These are phyloP conservation scores for Bombyx huttoni DNA, from an alignment of 2,888 invertebrate species.

Conservation along the genomic window DNA sequence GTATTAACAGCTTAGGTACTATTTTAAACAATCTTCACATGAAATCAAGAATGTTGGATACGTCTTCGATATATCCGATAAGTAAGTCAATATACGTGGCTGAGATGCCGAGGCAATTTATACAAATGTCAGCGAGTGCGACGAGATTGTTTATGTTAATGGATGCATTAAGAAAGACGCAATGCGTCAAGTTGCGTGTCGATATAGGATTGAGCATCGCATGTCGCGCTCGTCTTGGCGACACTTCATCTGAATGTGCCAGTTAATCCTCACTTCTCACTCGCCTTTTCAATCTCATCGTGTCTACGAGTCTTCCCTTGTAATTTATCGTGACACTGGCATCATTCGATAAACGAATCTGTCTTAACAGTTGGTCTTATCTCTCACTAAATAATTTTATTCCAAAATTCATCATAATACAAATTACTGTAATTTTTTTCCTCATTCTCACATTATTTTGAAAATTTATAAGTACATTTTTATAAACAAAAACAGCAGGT, in stretches of 20 bases:
- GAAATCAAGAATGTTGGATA: conserved; percentile 14
- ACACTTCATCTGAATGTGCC: conserved; percentile 18
- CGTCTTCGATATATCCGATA: background rate
- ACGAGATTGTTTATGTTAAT: conserved; percentile 40
- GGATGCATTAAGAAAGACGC: conserved; percentile 37
- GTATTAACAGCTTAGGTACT: conserved; percentile 38
- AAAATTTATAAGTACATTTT: too few relatives aligned
- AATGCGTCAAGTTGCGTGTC: conserved; percentile 59
- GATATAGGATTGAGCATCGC: conserved; percentile 38
- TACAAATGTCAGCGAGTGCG: conserved; percentile 24
- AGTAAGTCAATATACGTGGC: background rate
- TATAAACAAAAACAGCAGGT: too few relatives aligned
- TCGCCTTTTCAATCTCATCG: conserved; percentile 29
- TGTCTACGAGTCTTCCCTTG: conserved; percentile 24
- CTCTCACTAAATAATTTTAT: conserved; percentile 24
- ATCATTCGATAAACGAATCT: conserved; percentile 21
- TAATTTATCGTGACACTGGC: conserved; percentile 36
- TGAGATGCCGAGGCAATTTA: conserved; percentile 16
- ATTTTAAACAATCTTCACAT: conserved; percentile 18
- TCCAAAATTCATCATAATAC: conserved; percentile 17
- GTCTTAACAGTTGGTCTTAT: conserved; percentile 32
- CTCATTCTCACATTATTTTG: too few relatives aligned
- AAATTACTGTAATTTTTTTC: background rate
- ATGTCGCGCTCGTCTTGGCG: conserved; percentile 18
- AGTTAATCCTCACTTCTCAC: conserved; percentile 35